Evolutionary conservation across 2,113 vertebrate genomes (phyloP).

Genomic region (Poicephalus meyeri): DNA sequence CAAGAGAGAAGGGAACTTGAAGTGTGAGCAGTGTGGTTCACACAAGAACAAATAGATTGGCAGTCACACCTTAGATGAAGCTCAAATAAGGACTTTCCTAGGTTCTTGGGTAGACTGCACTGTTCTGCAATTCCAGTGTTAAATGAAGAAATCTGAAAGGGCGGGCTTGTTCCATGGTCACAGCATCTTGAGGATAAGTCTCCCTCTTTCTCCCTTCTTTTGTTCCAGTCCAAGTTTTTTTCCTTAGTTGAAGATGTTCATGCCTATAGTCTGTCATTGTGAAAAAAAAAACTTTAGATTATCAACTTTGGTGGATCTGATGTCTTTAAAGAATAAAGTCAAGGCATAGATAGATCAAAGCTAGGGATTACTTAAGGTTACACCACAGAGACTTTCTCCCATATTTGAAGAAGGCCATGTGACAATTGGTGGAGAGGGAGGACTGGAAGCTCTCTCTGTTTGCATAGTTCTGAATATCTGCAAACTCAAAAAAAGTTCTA

Average conservation of each 20-base stretch:
- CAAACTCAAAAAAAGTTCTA: background rate
- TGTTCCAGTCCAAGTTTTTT: background rate
- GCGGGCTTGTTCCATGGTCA: accelerated
- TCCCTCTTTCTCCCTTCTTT: background rate
- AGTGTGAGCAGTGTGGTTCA: background rate
- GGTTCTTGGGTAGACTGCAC: background rate
- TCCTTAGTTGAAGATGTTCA: background rate
- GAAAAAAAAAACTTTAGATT: background rate
- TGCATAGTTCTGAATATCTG: background rate
- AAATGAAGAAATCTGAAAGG: background rate
- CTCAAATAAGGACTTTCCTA: background rate
- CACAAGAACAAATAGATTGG: background rate
- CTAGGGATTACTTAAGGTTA: background rate
- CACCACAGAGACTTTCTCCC: background rate
- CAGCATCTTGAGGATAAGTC: too few relatives aligned
- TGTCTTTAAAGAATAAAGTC: background rate
- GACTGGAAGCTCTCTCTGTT: background rate
- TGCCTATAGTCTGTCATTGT: accelerated
- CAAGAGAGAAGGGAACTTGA: background rate
- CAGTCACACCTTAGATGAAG: background rate
- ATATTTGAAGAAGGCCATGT: background rate
- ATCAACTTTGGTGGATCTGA: background rate
- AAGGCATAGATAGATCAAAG: background rate
- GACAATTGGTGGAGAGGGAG: background rate
- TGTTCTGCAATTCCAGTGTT: background rate